Percentiles rank a stretch among this genome's conserved stretches.
phyloP scores from a whole-genome alignment of 2,888 invertebrate genomes.

The Geophilus truncorum region DNA sequence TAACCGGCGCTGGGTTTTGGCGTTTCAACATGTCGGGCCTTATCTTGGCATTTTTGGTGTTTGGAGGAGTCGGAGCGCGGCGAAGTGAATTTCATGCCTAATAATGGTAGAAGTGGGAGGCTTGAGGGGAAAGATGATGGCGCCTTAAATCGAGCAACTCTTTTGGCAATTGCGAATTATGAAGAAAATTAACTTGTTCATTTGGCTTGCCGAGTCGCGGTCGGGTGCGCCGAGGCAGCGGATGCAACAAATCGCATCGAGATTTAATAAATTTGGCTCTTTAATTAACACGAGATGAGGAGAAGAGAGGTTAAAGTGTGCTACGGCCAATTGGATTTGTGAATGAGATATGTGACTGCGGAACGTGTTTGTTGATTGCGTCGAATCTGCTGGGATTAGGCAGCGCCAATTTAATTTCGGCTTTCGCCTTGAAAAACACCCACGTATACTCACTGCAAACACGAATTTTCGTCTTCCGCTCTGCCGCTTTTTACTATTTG shows the following conservation, averaged over 20 bases:
- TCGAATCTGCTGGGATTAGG: background rate
- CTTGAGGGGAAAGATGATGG: background rate
- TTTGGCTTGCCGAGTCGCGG: background rate
- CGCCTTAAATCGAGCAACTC: background rate
- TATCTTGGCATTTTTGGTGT: background rate
- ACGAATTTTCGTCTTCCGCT: background rate
- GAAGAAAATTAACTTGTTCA: conserved; percentile 3
- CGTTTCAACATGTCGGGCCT: background rate
- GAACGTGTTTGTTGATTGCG: background rate
- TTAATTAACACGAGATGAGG: background rate
- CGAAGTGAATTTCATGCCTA: background rate
- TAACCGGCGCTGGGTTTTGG: background rate
- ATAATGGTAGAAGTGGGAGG: background rate
- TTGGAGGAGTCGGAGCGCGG: background rate
- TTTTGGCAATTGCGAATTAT: background rate
- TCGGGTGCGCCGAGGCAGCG: background rate
- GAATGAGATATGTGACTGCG: background rate
- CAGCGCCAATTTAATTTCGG: background rate
- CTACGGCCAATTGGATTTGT: background rate
- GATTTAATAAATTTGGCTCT: background rate
- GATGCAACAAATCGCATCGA: background rate
- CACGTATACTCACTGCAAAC: too few relatives aligned
- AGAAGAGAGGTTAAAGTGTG: background rate
- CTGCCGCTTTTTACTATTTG: background rate
- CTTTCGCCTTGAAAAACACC: too few relatives aligned